A percentile compares a stretch with the other conserved stretches of the same genome.
phyloP scores from a whole-genome alignment of 2,888 invertebrate species.

The Boloria euphrosyne region DNA sequence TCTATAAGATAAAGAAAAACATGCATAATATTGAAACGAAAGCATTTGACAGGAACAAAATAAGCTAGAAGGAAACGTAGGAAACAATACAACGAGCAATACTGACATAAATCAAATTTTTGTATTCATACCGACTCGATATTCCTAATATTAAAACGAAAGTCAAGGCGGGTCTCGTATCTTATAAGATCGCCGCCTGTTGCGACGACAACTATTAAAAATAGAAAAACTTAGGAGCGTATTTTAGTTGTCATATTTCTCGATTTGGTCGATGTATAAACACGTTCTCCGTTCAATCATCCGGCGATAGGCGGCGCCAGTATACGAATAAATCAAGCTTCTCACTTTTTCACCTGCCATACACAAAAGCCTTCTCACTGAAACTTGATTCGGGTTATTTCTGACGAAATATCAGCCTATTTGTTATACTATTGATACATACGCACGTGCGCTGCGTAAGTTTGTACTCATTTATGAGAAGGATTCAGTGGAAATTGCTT shows the following conservation, averaged over 20 bases:
- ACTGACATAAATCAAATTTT: slow-evolving; percentile 70
- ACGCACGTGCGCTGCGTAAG: slow-evolving; percentile 78
- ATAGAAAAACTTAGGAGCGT: slow-evolving; percentile 54
- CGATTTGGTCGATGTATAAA: slow-evolving; percentile 75
- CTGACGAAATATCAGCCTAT: slow-evolving; percentile 82
- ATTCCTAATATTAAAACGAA: slow-evolving; percentile 64
- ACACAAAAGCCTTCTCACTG: slow-evolving; percentile 80
- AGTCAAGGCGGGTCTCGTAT: slow-evolving; percentile 54
- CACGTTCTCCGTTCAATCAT: slow-evolving; percentile 80
- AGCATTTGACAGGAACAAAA: slow-evolving; percentile 67
- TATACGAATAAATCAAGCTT: slow-evolving; percentile 78
- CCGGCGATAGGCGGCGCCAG: slow-evolving; percentile 76
- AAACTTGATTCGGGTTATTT: slow-evolving; percentile 82
- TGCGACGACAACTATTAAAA: slow-evolving; percentile 50
- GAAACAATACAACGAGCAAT: slow-evolving; percentile 67
- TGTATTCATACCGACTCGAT: slow-evolving; percentile 54
- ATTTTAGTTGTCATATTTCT: slow-evolving; percentile 77
- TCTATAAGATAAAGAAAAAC: slow-evolving; percentile 16
- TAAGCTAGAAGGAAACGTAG: slow-evolving; percentile 55
- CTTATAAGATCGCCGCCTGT: slow-evolving; percentile 51
- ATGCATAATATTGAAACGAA: slow-evolving; percentile 42
- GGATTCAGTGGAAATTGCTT: slow-evolving; percentile 80
- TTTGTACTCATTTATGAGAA: slow-evolving; percentile 79
- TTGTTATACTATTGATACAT: slow-evolving; percentile 81
- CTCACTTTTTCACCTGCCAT: slow-evolving; percentile 83